Evolutionary conservation across 1,140 invertebrate genomes (phyloP), one percentile per base, ranked within the genome.

Genomic region (Leptoteleia sp.): DNA sequence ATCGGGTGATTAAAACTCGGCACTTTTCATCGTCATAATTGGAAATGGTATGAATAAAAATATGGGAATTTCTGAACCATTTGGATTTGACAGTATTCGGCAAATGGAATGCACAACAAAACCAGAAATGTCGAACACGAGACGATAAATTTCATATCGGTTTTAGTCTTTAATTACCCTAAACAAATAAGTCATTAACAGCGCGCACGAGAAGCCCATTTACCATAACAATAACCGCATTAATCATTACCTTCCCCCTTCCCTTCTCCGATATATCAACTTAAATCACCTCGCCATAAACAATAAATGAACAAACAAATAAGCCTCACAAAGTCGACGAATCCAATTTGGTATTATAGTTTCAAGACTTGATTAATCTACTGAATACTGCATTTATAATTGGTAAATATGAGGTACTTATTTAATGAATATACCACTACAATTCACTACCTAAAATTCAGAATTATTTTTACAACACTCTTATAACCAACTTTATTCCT

Each of bases 141-240:
- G 45, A 42, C 67, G 33, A 72, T 72, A 72, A 72, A 72, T 72
- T 72, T 55, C 9, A 37, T 12, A 62, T 71, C 35, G 37, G 3
- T 7, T 40, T 19, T 13, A 35, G 38, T 47, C 43, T 72, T 72
- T 62, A 72, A 72, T 50, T 72, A 50, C 57, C 47, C 3, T 12
- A 37, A 37, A 61, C 67, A 71, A 71, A 71, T 45, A 71, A 61
- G 12, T 45, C 37, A 71, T 71, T 71, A 71, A 71, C 40, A 52
- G 9, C 8, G n/a, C 19, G 37, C n/a, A n/a, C 43, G 45, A 12
- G 25, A 71, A 61, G 13, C 45, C 38, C 67, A 61, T 54, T 71
- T 71, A 61, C 61, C 47, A 71, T 71, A 62, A 71, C 55, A 71
- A 71, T 61, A 61, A 61, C 27, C 55, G 54, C 67, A 71, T 71